phyloP scores from a whole-genome alignment of 92 coral and sea anemone species.

The Epizoanthus illoricatus region DNA sequence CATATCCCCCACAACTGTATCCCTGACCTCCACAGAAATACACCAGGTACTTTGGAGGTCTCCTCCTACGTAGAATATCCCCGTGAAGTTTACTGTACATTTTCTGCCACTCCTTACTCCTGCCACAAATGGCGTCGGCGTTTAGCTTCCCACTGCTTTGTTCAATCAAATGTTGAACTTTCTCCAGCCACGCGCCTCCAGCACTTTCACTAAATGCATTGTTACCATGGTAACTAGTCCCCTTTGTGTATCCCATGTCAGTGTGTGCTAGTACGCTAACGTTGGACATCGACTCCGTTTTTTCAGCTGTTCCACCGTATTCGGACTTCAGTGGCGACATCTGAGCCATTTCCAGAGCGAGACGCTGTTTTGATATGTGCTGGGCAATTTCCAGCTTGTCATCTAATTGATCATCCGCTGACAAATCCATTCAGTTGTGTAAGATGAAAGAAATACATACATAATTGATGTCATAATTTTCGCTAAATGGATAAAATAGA shows the following conservation, averaged over 20 bases:
- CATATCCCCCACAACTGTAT: constrained; percentile 69
- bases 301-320: background rate
- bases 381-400: too few relatives aligned
- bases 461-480: too few relatives aligned
- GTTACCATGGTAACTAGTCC: background rate
- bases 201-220: background rate
- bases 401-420: too few relatives aligned
- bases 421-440: too few relatives aligned
- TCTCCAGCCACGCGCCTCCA: background rate
- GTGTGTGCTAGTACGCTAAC: background rate
- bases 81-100: constrained; percentile 50
- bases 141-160: background rate
- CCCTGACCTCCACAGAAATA: constrained; percentile 63
- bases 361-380: too few relatives aligned
- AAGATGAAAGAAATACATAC: too few relatives aligned
- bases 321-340: background rate
- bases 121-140: background rate
- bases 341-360: too few relatives aligned
- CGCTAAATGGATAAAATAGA: too few relatives aligned
- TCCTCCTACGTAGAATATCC: constrained; percentile 42
- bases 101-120: constrained; percentile 57
- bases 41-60: constrained; percentile 45
- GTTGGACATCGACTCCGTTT: background rate
- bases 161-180: background rate
- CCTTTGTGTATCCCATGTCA: background rate